Evolutionary conservation across 1,140 invertebrate genomes (phyloP).

Genomic region (Plodia interpunctella): DNA sequence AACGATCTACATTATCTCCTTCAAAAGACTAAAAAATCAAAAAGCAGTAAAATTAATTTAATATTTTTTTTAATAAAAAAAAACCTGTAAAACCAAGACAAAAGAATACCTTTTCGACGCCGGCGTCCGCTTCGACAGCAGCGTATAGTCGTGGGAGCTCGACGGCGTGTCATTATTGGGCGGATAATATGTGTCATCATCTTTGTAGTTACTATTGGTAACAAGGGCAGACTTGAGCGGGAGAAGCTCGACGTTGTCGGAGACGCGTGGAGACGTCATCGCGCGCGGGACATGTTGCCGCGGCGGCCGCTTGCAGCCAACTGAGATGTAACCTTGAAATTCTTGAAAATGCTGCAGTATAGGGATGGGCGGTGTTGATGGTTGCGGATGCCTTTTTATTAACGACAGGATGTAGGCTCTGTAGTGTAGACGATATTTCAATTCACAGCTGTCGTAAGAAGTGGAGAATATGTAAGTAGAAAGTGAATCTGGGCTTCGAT

Average conservation of each 20-base stretch:
- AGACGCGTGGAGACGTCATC: constrained; percentile 56
- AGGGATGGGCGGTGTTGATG: constrained; percentile 24
- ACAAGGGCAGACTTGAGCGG: constrained; percentile 69
- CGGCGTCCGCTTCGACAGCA: constrained; percentile 71
- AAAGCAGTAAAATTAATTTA: too few relatives aligned
- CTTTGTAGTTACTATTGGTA: constrained; percentile 60
- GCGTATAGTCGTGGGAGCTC: constrained; percentile 64
- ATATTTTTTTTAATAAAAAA: too few relatives aligned
- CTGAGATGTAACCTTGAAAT: constrained; percentile 69
- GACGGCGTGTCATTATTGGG: constrained; percentile 63
- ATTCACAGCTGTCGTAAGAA: too few relatives aligned
- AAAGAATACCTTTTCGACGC: constrained; percentile 66
- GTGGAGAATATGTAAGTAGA: too few relatives aligned
- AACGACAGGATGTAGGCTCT: too few relatives aligned
- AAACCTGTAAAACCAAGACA: not conserved
- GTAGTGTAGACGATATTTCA: too few relatives aligned
- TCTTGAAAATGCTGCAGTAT: constrained; percentile 70
- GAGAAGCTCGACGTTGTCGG: constrained; percentile 62
- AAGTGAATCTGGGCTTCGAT: too few relatives aligned
- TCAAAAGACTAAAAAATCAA: too few relatives aligned
- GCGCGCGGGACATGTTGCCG: constrained; percentile 49
- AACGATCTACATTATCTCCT: too few relatives aligned
- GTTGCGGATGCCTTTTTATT: too few relatives aligned
- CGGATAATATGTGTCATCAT: constrained; percentile 57
- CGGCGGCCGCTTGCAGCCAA: constrained; percentile 60